Percentiles rank a stretch among this genome's conserved stretches.
Conservation (phyloP, 2,113 vertebrate genomes). For the Antechinus flavipes region DNA sequence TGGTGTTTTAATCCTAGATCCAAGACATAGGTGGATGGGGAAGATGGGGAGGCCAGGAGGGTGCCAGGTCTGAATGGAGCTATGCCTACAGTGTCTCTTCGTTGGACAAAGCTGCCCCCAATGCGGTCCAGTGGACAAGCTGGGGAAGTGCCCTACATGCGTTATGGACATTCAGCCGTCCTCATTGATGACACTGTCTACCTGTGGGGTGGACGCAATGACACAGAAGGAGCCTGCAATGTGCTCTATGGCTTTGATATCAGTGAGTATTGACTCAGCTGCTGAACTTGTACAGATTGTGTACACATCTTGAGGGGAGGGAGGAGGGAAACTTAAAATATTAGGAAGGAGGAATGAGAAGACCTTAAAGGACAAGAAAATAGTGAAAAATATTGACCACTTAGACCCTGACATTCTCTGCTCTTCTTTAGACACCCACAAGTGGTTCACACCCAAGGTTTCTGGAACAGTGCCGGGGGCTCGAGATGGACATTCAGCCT, state of each 20-base stretch:
- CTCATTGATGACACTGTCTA: slow-evolving; percentile 96
- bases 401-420: neutral
- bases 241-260: slow-evolving; percentile 98
- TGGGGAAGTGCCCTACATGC: slow-evolving; percentile 97
- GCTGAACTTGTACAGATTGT: neutral
- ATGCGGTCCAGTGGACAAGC: slow-evolving; percentile 91
- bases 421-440: slow-evolving; percentile 89
- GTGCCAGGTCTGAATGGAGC: slow-evolving; percentile 55
- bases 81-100: slow-evolving; percentile 92
- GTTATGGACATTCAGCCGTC: slow-evolving; percentile 98
- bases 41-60: neutral
- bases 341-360: neutral
- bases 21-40: neutral
- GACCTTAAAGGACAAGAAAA: neutral
- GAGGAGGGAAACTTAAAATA: neutral
- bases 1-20: neutral
- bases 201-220: slow-evolving; percentile 98
- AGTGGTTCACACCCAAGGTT: slow-evolving; percentile 95
- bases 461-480: slow-evolving; percentile 95
- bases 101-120: slow-evolving; percentile 97
- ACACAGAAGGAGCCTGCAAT: slow-evolving; percentile 98
- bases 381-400: slow-evolving; percentile 36
- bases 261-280: slow-evolving; percentile 89
- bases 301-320: neutral
- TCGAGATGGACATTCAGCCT: slow-evolving; percentile 96